Percentiles rank a stretch among this genome's conserved stretches.
Evolutionary conservation across 2,797 vertebrate species (phyloP).

Genomic region (Pangasius djambal): DNA sequence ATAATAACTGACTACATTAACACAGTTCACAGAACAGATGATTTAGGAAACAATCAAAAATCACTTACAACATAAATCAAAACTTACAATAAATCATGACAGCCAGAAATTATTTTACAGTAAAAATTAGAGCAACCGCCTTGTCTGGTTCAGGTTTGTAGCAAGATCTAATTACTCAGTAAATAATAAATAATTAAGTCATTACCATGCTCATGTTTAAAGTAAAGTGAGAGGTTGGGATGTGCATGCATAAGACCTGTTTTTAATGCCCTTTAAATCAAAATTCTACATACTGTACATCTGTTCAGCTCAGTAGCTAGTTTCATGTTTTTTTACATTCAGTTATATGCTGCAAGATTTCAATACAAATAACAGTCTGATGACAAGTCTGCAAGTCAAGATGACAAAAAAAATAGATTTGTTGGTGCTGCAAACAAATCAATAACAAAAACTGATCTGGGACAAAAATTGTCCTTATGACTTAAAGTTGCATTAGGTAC

Average conservation of each 20-base stretch:
- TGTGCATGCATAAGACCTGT: not conserved
- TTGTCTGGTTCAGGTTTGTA: not conserved
- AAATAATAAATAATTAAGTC: slow-evolving; percentile 22
- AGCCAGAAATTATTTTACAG: slow-evolving; percentile 6
- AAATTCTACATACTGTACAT: not conserved
- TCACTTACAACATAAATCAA: not conserved
- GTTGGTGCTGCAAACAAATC: not conserved
- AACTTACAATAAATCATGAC: not conserved
- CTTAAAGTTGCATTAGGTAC: not conserved
- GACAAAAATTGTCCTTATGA: not conserved
- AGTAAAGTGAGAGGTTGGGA: not conserved
- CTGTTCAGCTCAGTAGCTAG: not conserved
- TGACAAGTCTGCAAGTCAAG: not conserved
- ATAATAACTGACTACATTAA: not conserved
- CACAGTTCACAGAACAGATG: not conserved
- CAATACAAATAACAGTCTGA: not conserved
- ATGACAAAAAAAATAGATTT: slow-evolving; percentile 2
- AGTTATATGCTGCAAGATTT: not conserved
- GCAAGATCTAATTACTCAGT: slow-evolving; percentile 3
- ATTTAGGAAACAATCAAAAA: not conserved
- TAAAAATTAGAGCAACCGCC: not conserved
- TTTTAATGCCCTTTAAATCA: not conserved
- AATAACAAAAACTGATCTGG: not conserved
- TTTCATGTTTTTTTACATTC: not conserved
- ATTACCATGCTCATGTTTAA: not conserved